phyloP scores from a whole-genome alignment of 1,140 invertebrate species.

The Bilobella aurantiaca region DNA sequence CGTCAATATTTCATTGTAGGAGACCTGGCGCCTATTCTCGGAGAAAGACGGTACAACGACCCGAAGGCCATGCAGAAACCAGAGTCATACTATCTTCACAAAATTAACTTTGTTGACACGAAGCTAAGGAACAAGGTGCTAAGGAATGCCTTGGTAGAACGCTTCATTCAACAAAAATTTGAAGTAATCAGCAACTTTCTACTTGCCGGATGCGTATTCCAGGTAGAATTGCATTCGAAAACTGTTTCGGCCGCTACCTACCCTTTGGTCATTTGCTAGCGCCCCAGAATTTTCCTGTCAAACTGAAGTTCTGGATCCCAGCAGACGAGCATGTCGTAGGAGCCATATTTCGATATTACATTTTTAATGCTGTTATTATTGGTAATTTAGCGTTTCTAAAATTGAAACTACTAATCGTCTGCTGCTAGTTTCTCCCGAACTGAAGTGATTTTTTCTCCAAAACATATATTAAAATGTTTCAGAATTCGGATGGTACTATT shows the following conservation, averaged over 20 bases:
- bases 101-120: background rate
- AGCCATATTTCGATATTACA: no score
- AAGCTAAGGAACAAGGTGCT: background rate
- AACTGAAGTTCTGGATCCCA: no score
- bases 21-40: background rate
- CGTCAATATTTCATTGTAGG: background rate
- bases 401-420: no score
- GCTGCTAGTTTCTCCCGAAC: no score
- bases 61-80: background rate
- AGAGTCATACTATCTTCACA: background rate
- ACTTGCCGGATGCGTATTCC: background rate
- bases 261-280: background rate
- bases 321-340: no score
- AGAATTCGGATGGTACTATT: no score
- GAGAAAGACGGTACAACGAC: background rate
- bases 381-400: no score
- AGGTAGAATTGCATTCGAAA: background rate
- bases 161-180: background rate
- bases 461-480: no score
- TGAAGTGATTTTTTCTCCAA: no score
- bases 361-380: no score
- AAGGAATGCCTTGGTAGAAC: background rate
- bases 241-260: no score
- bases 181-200: background rate
- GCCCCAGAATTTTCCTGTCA: no score